Base-by-base conservation (phyloP, 2,888 invertebrate genomes). In the Sympetrum striolatum region DNA sequence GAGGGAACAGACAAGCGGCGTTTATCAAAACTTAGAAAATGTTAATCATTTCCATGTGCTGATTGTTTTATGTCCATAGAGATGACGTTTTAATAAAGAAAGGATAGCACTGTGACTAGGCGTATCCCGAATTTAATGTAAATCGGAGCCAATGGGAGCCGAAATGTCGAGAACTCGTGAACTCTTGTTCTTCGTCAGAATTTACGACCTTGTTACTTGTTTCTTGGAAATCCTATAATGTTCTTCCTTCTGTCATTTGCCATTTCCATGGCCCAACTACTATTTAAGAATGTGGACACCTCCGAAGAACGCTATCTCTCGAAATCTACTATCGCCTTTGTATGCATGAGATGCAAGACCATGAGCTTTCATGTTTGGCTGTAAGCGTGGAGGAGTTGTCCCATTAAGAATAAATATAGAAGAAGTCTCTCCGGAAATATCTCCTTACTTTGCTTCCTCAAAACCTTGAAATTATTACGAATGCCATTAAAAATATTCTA, bases 81-180 rank as follows among this genome's bases (percentile, higher is more conserved):
- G 37, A 86, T 39, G 37, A 86, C 37, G 14, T n/a, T 35, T 60
- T 37, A 64, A 35, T 35, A 86, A 82, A 64, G 86, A 86, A 64
- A 86, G 37, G 64, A 86, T 86, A 86, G 37, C 37, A 37, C 86
- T 35, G 86, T 86, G 64, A 64, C 86, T n/a, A 86, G 86, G 86
- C 60, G 86, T 86, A 1, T 86, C 39, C 86, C 37, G 37, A 86
- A 37, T 86, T 60, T 60, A 35, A 86, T 86, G 86, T 60, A 64
- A 86, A 86, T 86, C 60, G 12, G 35, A 22, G 64, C n/a, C 60
- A 64, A 25, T 86, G 86, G 86, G 64, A 86, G 86, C 86, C 53
- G 53, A n/a, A 37, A 37, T 58, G 22, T 31, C 86, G n/a, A 39
- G 60, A 58, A 37, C 58, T 10, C 58, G 35, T 82, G 58, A 58